These are phyloP conservation scores for Chaenogobius annularis DNA, from an alignment of 2,113 vertebrate genomes.

Conservation along the genomic window DNA sequence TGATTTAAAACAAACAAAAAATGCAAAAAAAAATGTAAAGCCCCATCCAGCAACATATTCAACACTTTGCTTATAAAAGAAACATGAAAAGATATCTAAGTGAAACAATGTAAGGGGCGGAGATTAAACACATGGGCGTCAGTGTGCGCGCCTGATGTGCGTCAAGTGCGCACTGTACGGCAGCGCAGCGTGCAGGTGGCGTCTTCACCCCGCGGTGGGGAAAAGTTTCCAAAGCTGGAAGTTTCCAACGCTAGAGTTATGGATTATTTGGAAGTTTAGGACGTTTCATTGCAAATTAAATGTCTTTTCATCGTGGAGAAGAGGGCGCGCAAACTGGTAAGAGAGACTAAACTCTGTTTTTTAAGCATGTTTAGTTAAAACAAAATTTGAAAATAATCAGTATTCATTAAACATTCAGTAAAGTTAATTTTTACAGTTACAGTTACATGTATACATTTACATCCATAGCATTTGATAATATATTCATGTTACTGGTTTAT, in stretches of 20 bases:
- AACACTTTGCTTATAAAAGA: background rate
- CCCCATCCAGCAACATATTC: background rate
- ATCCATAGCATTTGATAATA: too few species aligned
- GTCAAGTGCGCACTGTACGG: background rate
- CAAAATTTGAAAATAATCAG: too few species aligned
- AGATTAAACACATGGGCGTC: background rate
- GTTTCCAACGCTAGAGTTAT: constrained; percentile 5
- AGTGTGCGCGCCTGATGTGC: background rate
- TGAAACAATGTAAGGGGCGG: constrained; percentile 34
- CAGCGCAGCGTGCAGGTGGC: constrained; percentile 37
- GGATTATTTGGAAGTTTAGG: constrained; percentile 25
- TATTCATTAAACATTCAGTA: too few species aligned
- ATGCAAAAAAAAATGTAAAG: too few species aligned
- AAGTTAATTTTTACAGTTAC: too few species aligned
- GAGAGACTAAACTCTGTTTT: too few species aligned
- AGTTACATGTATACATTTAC: too few species aligned
- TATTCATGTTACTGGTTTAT: too few species aligned
- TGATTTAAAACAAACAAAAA: too few species aligned
- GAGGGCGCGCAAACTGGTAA: constrained; percentile 6
- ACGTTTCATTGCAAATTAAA: background rate
- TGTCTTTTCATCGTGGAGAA: background rate
- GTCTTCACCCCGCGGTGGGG: constrained; percentile 19
- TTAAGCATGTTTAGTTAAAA: too few species aligned
- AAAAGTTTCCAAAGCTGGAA: constrained; percentile 15
- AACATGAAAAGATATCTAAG: background rate